Conservation (phyloP, 2,113 vertebrate genomes). For the Phrynosoma blainvillii region DNA sequence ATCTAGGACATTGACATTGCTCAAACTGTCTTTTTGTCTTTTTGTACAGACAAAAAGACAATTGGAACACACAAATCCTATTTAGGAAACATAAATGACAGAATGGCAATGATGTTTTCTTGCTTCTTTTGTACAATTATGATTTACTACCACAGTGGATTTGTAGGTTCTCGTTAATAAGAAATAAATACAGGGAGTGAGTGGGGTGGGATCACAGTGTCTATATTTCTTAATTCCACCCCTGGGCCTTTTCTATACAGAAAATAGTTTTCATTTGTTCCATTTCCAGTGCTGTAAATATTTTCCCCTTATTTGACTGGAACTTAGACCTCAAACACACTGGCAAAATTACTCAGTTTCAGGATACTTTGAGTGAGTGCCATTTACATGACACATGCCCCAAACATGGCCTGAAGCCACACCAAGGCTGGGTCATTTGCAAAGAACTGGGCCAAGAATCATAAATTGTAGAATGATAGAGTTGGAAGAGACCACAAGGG, state of each 20-base stretch:
- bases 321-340: neutral
- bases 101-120: conserved; percentile 51
- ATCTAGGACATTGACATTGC: neutral
- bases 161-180: conserved; percentile 60
- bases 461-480: too few species aligned
- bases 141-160: conserved; percentile 36
- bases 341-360: too few species aligned
- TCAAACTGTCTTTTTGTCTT: too few species aligned
- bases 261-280: conserved; percentile 66
- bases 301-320: conserved; percentile 56
- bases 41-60: conserved; percentile 22
- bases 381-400: too few species aligned
- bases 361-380: too few species aligned
- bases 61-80: conserved; percentile 53
- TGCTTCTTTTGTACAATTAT: conserved; percentile 50
- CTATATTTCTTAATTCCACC: conserved; percentile 59
- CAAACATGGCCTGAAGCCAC: too few species aligned
- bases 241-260: conserved; percentile 56
- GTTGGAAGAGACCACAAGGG: too few species aligned
- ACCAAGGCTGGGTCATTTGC: too few species aligned
- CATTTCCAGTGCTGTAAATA: conserved; percentile 64
- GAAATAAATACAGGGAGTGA: conserved; percentile 15
- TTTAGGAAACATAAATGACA: conserved; percentile 59
- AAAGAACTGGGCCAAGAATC: too few species aligned
- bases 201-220: conserved; percentile 33